Evolutionary conservation across 2,888 invertebrate genomes (phyloP), one percentile per base, ranked within the genome.

Genomic region (Tillus elongatus): DNA sequence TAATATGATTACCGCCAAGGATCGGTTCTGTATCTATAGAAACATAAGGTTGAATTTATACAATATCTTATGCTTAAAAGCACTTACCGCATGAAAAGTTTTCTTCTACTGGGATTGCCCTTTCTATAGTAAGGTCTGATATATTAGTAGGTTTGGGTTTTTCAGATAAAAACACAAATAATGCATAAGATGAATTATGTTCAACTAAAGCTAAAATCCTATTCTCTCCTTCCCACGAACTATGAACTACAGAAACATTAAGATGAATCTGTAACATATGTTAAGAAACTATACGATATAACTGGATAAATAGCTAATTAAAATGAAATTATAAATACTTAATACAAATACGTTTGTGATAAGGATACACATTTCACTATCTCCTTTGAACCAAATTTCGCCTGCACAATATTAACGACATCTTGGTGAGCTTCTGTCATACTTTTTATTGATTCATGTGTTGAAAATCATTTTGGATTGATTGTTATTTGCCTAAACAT

Each of bases 51-150:
- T n/a, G 27, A 10, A 4, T 36, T 15, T 13, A 9, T 16, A n/a
- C n/a, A n/a, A n/a, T n/a, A n/a, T n/a, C n/a, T n/a, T n/a, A n/a
- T n/a, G n/a, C n/a, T n/a, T n/a, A 8, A 33, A 33, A 15, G 46
- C 58, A 70, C 63, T 54, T 54, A 64, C 64, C 79, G 68, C 85
- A 83, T 61, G 79, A 77, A 63, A 90, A 88, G 54, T 77, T 75
- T 52, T 77, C 75, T 67, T 88, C 82, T 38, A 90, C 75, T 14
- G 89, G 84, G 53, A 89, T 73, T 35, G 84, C 79, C 62, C 79
- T 78, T 66, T 88, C 87, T 53, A 89, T 75, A 9, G 80, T 77
- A 49, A 90, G 70, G 66, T 89, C 88, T 35, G 79, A 79, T 56
- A 80, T 78, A 37, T 77, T 76, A 58, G 74, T 75, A 12, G 85